Evolutionary conservation across 2,888 invertebrate species (phyloP).

Genomic region (Drosophila melanosoma): DNA sequence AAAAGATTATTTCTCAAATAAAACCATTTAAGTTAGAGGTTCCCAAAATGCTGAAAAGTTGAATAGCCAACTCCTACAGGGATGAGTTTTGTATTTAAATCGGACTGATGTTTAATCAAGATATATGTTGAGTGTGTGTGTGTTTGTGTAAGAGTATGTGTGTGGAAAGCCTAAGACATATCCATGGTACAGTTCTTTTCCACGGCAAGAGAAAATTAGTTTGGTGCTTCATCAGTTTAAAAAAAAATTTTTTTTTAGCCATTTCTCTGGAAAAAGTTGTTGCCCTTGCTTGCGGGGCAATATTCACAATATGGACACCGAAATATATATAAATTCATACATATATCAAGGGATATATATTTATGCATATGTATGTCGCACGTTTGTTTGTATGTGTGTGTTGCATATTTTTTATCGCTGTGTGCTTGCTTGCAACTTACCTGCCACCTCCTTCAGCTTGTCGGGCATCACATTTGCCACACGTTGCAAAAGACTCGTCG

Average conservation of each 20-base stretch:
- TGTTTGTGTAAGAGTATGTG: constrained; percentile 14
- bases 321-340: constrained; percentile 40
- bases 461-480: constrained; percentile 93
- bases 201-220: constrained; percentile 24
- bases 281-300: constrained; percentile 39
- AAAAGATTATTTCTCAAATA: background rate
- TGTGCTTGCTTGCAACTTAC: constrained; percentile 85
- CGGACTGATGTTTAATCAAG: constrained; percentile 2
- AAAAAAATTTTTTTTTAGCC: constrained; percentile 43
- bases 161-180: constrained; percentile 57
- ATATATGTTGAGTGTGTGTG: constrained; percentile 9
- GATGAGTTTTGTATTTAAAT: background rate
- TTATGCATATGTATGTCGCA: constrained; percentile 20
- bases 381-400: constrained; percentile 68
- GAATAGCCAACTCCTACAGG: background rate
- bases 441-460: constrained; percentile 90
- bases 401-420: constrained; percentile 6
- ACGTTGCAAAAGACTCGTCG: constrained; percentile 93
- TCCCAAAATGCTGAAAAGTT: background rate
- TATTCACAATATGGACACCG: constrained; percentile 48
- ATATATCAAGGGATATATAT: constrained; percentile 78
- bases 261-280: constrained; percentile 84
- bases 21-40: background rate
- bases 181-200: constrained; percentile 43
- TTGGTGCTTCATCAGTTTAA: constrained; percentile 28